A percentile compares a stretch with the other conserved stretches of the same genome.
Evolutionary conservation across 1,140 invertebrate genomes (phyloP).

Genomic region (Sinella curviseta): DNA sequence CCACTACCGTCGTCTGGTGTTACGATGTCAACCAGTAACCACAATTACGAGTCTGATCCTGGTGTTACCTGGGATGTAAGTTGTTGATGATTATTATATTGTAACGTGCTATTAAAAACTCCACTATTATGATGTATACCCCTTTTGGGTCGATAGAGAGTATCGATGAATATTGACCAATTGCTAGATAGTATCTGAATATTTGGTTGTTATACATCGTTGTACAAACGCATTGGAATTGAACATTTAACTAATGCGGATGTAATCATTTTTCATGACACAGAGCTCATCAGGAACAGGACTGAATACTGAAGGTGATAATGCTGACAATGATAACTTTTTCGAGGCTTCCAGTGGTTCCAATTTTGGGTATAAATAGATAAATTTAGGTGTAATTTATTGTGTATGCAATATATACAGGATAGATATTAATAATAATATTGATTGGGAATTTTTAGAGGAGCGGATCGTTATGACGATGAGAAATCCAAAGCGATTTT

Average conservation of each 20-base stretch:
- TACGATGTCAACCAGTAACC: neutral
- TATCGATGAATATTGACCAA: slow-evolving; percentile 31
- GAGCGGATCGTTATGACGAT: slow-evolving; percentile 31
- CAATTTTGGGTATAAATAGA: neutral
- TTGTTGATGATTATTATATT: neutral
- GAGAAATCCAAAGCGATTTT: slow-evolving; percentile 36
- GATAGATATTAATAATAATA: no score
- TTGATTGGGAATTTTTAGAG: no score
- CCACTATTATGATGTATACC: slow-evolving; percentile 21
- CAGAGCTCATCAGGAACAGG: neutral
- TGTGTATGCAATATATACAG: neutral
- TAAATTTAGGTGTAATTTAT: neutral
- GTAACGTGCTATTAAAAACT: neutral
- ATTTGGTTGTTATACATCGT: neutral
- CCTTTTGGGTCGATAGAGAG: slow-evolving; percentile 28
- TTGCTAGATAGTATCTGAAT: slow-evolving; percentile 45
- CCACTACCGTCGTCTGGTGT: neutral
- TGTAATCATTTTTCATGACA: neutral
- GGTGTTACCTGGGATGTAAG: slow-evolving; percentile 19
- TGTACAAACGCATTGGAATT: neutral
- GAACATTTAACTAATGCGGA: neutral
- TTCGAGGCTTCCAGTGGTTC: neutral
- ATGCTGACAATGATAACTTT: neutral
- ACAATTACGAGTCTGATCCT: slow-evolving; percentile 19
- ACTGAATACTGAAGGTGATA: neutral